Evolutionary conservation across 2,888 invertebrate genomes (phyloP).

Genomic region (Nymphalis urticae): DNA sequence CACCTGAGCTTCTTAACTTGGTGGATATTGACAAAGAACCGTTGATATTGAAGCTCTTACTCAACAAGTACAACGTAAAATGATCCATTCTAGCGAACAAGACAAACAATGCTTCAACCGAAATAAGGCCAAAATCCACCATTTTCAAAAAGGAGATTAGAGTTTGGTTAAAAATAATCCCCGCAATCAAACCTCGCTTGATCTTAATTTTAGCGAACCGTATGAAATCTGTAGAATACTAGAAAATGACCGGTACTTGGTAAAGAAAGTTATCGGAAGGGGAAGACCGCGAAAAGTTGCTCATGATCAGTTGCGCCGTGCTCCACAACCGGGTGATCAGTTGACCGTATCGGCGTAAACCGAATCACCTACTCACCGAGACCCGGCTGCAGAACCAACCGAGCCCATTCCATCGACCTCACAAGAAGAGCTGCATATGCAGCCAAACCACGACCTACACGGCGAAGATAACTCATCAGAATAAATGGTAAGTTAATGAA

Average conservation of each 20-base stretch:
- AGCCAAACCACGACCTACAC: no score
- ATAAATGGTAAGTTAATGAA: no score
- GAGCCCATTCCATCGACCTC: no score
- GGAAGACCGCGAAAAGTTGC: no score
- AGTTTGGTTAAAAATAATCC: slow-evolving; percentile 39
- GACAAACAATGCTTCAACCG: slow-evolving; percentile 38
- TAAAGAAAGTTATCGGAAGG: no score
- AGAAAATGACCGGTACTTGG: slow-evolving; percentile 40
- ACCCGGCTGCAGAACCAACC: no score
- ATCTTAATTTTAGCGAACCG: slow-evolving; percentile 38
- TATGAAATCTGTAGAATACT: slow-evolving; percentile 36
- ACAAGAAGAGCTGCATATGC: no score
- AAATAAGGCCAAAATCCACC: slow-evolving; percentile 26
- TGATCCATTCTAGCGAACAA: slow-evolving; percentile 24
- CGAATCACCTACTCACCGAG: background rate
- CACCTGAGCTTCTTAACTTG: slow-evolving; percentile 28
- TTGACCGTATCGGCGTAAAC: slow-evolving; percentile 27
- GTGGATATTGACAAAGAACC: no score
- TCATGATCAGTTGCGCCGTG: no score
- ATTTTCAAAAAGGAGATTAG: slow-evolving; percentile 35
- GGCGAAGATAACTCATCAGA: no score
- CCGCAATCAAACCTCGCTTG: slow-evolving; percentile 38
- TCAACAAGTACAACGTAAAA: slow-evolving; percentile 35
- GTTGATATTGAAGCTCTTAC: slow-evolving; percentile 35
- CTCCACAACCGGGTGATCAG: no score